Conservation (phyloP, 2,797 vertebrate genomes). For the Lateolabrax maculatus region DNA sequence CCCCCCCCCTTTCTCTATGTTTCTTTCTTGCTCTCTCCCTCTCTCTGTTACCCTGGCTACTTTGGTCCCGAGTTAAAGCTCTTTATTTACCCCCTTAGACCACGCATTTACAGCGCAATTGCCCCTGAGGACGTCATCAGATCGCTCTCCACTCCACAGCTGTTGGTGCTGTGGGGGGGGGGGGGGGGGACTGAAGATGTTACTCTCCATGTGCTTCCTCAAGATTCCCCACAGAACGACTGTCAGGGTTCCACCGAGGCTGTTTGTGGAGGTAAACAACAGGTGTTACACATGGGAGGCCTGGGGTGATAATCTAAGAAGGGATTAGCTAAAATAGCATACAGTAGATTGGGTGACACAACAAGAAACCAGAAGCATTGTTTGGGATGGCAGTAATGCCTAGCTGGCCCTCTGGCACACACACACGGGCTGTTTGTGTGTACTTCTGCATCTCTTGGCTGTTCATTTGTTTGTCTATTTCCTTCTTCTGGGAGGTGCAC, state of each 20-base stretch:
- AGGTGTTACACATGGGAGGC: slow-evolving; percentile 72
- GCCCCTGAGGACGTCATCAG: slow-evolving; percentile 66
- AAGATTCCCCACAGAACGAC: slow-evolving; percentile 24
- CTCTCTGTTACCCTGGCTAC: slow-evolving; percentile 44
- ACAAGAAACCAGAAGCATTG: slow-evolving; percentile 66
- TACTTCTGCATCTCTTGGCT: slow-evolving; percentile 25
- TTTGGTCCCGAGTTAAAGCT: slow-evolving; percentile 44
- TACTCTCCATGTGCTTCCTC: slow-evolving; percentile 24
- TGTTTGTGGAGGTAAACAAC: slow-evolving; percentile 77
- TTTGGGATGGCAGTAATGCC: slow-evolving; percentile 28
- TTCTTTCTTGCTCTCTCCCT: slow-evolving; percentile 12
- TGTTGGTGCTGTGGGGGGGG: slow-evolving; percentile 51
- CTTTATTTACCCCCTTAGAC: slow-evolving; percentile 57
- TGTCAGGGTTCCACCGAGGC: slow-evolving; percentile 33
- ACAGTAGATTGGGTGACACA: slow-evolving; percentile 74
- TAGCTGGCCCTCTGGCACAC: slow-evolving; percentile 33
- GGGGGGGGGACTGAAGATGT: slow-evolving; percentile 20
- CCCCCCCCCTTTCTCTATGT: neutral
- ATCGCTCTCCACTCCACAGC: slow-evolving; percentile 71
- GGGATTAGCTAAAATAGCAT: slow-evolving; percentile 67
- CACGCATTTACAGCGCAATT: slow-evolving; percentile 65
- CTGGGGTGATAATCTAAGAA: slow-evolving; percentile 59
- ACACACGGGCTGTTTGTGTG: neutral
- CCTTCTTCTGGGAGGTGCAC: slow-evolving; percentile 1
- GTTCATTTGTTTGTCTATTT: slow-evolving; percentile 2